phyloP scores from a whole-genome alignment of 1,140 invertebrate species.

The Phymastichus coffea region DNA sequence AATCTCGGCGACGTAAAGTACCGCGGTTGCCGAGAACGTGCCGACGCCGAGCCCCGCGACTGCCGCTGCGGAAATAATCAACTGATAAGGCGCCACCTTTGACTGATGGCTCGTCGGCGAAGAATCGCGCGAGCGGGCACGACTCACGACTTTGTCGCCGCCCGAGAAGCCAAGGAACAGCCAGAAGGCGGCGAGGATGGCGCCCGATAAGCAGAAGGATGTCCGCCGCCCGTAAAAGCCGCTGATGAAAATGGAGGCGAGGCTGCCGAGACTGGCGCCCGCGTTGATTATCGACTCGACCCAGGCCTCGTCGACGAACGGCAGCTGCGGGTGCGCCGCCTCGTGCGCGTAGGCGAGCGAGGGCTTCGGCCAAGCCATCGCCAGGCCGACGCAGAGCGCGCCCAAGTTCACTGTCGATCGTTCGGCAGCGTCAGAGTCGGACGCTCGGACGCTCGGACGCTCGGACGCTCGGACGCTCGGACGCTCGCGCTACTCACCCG shows the following conservation, averaged over 20 bases:
- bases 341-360: conserved; percentile 14
- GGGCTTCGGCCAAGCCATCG: conserved; percentile 27
- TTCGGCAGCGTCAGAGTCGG: no score
- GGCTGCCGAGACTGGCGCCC: conserved; percentile 29
- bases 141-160: conserved; percentile 2
- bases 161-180: conserved; percentile 17
- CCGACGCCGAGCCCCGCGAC: conserved; percentile 29
- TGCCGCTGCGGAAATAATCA: conserved; percentile 13
- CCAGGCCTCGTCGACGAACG: background rate
- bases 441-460: no score
- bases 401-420: conserved; percentile 34
- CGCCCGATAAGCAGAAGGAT: conserved; percentile 26
- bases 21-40: conserved; percentile 26
- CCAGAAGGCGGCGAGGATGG: conserved; percentile 25
- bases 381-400: conserved; percentile 31
- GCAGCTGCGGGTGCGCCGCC: background rate
- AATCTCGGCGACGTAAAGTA: conserved; percentile 32
- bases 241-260: conserved; percentile 30
- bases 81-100: conserved; percentile 13
- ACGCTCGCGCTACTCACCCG: no score
- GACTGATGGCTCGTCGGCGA: no score
- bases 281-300: conserved; percentile 27
- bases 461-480: no score
- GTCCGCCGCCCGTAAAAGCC: conserved; percentile 30
- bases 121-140: background rate